Evolutionary conservation across 2,888 invertebrate species (phyloP).

Genomic region (Lutraria lutraria): DNA sequence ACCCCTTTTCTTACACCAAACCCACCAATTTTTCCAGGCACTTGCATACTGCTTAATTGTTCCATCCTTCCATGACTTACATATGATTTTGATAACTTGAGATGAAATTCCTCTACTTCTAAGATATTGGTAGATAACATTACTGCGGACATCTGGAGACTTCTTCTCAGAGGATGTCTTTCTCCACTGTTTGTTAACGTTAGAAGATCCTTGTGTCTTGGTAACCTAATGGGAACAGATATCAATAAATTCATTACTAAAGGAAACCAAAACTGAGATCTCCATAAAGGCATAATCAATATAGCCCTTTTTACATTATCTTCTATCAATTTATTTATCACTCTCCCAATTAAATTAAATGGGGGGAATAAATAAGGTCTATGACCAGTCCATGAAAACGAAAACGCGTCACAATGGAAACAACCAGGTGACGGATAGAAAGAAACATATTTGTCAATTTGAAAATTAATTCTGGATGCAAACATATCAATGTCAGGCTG

Average conservation of each 20-base stretch:
- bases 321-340: slow-evolving; percentile 49
- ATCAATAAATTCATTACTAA: slow-evolving; percentile 38
- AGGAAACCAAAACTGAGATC: slow-evolving; percentile 55
- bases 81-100: slow-evolving; percentile 31
- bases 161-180: slow-evolving; percentile 37
- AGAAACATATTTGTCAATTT: slow-evolving; percentile 42
- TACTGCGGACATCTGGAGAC: slow-evolving; percentile 24
- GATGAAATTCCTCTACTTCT: slow-evolving; percentile 35
- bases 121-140: slow-evolving; percentile 47
- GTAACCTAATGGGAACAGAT: slow-evolving; percentile 46
- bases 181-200: slow-evolving; percentile 38
- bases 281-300: slow-evolving; percentile 52
- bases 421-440: slow-evolving; percentile 45
- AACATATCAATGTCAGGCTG: slow-evolving; percentile 51
- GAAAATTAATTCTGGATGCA: slow-evolving; percentile 46
- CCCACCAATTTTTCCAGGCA: slow-evolving; percentile 54
- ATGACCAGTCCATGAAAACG: slow-evolving; percentile 30
- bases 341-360: slow-evolving; percentile 47
- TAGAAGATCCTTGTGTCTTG: slow-evolving; percentile 56
- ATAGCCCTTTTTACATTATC: slow-evolving; percentile 48
- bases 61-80: slow-evolving; percentile 20
- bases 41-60: slow-evolving; percentile 46
- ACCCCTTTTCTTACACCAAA: slow-evolving; percentile 47
- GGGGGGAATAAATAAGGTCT: slow-evolving; percentile 54
- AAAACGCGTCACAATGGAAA: slow-evolving; percentile 36